Conservation (phyloP, 2,113 vertebrate genomes). For the Turdus rufiventris region DNA sequence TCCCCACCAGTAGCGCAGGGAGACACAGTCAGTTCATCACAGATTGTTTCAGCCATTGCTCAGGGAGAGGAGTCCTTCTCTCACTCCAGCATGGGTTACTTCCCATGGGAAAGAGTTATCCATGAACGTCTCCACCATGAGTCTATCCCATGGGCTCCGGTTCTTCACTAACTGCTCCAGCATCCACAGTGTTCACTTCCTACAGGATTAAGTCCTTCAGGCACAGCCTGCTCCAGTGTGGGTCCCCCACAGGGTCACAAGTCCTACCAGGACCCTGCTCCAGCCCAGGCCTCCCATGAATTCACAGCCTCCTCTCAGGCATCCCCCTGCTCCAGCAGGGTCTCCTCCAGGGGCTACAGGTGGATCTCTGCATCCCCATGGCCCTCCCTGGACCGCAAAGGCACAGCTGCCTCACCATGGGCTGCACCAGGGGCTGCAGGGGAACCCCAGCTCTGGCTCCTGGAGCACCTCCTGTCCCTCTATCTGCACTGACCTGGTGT, state of each 20-base stretch:
- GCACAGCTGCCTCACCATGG: not conserved
- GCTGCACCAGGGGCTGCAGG: not conserved
- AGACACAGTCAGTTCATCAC: not conserved
- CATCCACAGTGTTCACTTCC: not conserved
- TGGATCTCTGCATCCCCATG: not conserved
- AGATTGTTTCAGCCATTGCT: not conserved
- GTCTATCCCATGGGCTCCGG: not conserved
- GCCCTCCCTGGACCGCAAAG: not conserved
- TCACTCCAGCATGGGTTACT: rapidly evolving
- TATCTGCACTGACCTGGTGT: not conserved
- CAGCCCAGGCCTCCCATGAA: too few relatives aligned
- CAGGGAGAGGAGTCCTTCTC: not conserved
- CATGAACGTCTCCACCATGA: not conserved
- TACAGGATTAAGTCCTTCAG: not conserved
- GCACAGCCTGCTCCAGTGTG: rapidly evolving
- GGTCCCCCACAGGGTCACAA: not conserved
- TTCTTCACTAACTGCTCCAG: not conserved
- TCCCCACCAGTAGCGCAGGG: not conserved
- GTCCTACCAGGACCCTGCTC: not conserved
- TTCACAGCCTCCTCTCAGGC: not conserved
- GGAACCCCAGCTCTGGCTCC: rapidly evolving
- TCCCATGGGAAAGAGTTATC: not conserved
- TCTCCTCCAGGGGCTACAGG: not conserved
- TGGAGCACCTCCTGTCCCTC: not conserved
- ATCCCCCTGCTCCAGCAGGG: not conserved